These are phyloP conservation scores for Thamnophis elegans DNA, from an alignment of 2,797 vertebrate genomes.

Conservation along the genomic window DNA sequence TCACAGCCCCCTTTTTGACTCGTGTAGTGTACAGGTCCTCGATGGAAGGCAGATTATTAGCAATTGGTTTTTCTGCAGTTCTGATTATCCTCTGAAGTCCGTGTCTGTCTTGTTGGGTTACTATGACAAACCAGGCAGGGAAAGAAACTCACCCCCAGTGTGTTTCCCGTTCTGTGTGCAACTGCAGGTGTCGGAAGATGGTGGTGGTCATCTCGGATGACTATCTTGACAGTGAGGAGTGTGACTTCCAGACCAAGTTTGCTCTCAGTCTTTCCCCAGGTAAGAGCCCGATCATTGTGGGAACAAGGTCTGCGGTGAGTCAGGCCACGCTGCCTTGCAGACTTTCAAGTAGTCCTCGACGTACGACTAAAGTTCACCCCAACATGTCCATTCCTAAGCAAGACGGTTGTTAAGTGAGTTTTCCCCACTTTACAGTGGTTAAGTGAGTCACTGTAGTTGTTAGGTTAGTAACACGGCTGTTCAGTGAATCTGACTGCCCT, in stretches of 20 bases:
- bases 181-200: slow-evolving; percentile 90
- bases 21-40: neutral
- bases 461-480: neutral
- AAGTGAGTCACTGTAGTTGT: neutral
- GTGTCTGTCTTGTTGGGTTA: neutral
- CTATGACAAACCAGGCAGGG: neutral
- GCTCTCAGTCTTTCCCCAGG: slow-evolving; percentile 95
- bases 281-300: slow-evolving; percentile 56
- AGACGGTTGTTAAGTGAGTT: neutral
- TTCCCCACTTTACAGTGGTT: neutral
- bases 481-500: neutral
- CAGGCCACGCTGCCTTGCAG: neutral
- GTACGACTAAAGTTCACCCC: neutral
- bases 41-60: neutral
- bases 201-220: slow-evolving; percentile 96
- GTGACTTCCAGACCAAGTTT: slow-evolving; percentile 99
- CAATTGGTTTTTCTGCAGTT: neutral
- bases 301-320: fast-evolving
- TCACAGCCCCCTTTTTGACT: neutral
- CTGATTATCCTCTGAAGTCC: neutral
- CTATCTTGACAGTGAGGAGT: slow-evolving; percentile 90
- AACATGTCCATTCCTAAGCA: neutral
- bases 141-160: neutral
- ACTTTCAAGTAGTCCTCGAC: neutral
- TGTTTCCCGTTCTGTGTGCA: neutral